A percentile compares a stretch with the other conserved stretches of the same genome.
Evolutionary conservation across 2,113 vertebrate genomes (phyloP).

Genomic region (Myotis lucifugus): DNA sequence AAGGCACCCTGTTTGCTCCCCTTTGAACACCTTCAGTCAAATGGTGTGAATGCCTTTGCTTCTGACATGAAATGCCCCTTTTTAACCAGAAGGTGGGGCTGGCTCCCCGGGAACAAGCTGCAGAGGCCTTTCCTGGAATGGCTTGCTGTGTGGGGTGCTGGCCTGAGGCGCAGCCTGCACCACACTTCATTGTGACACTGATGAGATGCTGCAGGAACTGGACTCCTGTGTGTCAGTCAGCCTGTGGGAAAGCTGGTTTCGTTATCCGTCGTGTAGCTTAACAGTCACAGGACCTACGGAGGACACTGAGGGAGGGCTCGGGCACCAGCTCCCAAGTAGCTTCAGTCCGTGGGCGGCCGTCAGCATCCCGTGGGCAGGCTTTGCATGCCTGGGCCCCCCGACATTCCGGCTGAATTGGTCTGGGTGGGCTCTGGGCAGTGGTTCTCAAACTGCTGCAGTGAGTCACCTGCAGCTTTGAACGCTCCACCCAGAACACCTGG

Average conservation of each 20-base stretch:
- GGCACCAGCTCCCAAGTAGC: neutral
- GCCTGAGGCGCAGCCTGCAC: rapidly evolving
- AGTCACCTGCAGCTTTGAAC: neutral
- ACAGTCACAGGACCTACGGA: neutral
- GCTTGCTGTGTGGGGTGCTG: neutral
- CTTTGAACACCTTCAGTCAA: neutral
- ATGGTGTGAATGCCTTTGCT: neutral
- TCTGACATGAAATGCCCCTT: neutral
- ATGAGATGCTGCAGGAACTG: neutral
- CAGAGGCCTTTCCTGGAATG: neutral
- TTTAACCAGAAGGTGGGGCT: conserved; percentile 61
- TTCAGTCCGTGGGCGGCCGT: neutral
- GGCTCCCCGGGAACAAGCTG: neutral
- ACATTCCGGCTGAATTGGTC: too few relatives aligned
- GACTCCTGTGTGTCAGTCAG: neutral
- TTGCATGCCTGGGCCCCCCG: neutral
- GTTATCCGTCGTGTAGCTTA: neutral
- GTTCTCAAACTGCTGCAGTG: neutral
- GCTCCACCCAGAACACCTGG: neutral
- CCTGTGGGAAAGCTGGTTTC: neutral
- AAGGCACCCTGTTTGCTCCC: too few relatives aligned
- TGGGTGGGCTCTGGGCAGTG: neutral
- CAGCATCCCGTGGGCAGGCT: neutral
- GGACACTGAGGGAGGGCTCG: too few relatives aligned
- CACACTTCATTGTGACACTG: rapidly evolving